Base-by-base conservation (phyloP, 2,113 vertebrate species). In the Vimba vimba region DNA sequence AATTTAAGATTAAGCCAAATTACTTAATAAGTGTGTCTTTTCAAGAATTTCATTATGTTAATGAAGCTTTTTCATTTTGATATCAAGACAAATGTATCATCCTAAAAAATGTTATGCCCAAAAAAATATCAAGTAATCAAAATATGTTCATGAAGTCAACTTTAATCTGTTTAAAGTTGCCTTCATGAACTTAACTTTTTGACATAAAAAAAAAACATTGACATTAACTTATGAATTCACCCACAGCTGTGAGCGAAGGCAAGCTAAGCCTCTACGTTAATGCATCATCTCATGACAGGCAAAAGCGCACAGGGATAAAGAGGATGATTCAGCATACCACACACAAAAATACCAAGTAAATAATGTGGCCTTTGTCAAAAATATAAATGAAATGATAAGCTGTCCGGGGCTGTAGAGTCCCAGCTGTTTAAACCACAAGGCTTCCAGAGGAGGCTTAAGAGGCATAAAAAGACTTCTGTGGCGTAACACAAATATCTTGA, bases 271-370 rank as follows among this genome's bases (percentile, higher is more conserved):
- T 36, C n/a, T 13, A 47, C 0, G 6, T 4, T 33, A 64, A 33
- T 62, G n/a, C 36, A 62, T 71, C 64, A 21, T 74, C 82, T 66
- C 69, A 9, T 52, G 59, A 77, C 85, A 21, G 43, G 69, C 11
- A 47, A 36, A 73, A 33, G 8, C 36, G 27, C 73, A 78, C 43
- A 33, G 21, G 36, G 21, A 50, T 62, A 33, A 69, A 36, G 11
- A 75, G 25, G 23, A 33, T 64, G 62, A 83, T 21, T 62, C 75
- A 79, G 64, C 66, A 74, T 21, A 77, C 30, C 3, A 10, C 59
- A 45, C 39, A 17, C 33, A 59, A 55, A 79, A 25, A 83, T 17
- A 9, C 62, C 19, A 55, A n/a, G 33, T 59, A 86, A 55, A 33
- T 25, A 33, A 55, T 27, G 50, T 57, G 27, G 52, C 33, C 50